phyloP scores from a whole-genome alignment of 2,888 invertebrate species.

The Drosophila mettleri region DNA sequence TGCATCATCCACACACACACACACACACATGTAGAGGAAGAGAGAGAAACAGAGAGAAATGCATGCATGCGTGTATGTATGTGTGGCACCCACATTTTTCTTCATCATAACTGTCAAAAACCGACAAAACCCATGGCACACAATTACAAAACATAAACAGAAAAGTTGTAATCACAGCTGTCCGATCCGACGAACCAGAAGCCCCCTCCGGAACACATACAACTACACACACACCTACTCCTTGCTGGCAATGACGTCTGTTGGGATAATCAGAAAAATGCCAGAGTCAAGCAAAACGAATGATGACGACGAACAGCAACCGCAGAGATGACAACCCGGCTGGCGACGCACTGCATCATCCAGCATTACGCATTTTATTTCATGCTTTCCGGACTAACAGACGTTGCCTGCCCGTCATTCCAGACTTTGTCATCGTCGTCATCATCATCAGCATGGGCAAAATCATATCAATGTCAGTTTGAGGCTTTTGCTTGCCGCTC shows the following conservation, averaged over 20 bases:
- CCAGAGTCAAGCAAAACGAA: slow-evolving; percentile 62
- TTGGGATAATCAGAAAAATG: slow-evolving; percentile 71
- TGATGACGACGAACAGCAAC: slow-evolving; percentile 57
- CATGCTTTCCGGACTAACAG: slow-evolving; percentile 61
- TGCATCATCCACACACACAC: slow-evolving; percentile 28
- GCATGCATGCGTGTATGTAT: not conserved
- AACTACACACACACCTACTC: not conserved
- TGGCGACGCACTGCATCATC: slow-evolving; percentile 59
- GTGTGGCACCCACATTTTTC: slow-evolving; percentile 63
- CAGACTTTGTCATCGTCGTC: slow-evolving; percentile 30
- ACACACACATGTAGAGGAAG: too few species aligned
- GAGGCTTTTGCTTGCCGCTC: slow-evolving; percentile 6
- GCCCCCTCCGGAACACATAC: slow-evolving; percentile 11
- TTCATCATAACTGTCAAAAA: slow-evolving; percentile 78
- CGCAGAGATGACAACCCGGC: slow-evolving; percentile 33
- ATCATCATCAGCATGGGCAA: slow-evolving; percentile 1
- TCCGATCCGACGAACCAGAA: slow-evolving; percentile 62
- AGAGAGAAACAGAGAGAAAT: too few species aligned
- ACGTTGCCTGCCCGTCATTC: slow-evolving; percentile 36
- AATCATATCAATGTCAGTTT: slow-evolving; percentile 55
- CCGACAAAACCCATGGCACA: slow-evolving; percentile 72
- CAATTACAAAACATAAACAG: slow-evolving; percentile 73
- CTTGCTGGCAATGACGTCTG: slow-evolving; percentile 39
- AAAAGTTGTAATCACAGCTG: slow-evolving; percentile 78
- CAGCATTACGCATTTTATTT: slow-evolving; percentile 59